Conservation (phyloP, 2,113 vertebrate species). For the Stomatorhinus ivindoensis region DNA sequence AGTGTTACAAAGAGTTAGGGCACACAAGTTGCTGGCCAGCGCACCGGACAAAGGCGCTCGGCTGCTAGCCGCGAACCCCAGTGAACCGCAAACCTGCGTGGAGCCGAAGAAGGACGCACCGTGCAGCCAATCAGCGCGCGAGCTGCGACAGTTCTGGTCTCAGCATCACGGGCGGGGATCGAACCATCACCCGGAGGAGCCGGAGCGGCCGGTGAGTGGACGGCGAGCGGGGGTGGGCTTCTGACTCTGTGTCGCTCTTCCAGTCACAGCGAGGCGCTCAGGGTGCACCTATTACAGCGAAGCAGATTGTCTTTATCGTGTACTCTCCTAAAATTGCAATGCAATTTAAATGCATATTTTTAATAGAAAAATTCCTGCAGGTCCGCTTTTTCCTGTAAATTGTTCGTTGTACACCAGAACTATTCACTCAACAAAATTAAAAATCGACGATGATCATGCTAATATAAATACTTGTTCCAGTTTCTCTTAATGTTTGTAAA, state of each 20-base stretch:
- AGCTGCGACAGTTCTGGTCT: background rate
- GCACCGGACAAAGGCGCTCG: conserved; percentile 1
- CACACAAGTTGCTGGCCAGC: background rate
- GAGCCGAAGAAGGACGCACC: background rate
- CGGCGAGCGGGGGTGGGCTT: conserved; percentile 9
- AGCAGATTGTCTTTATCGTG: background rate
- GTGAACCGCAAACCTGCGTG: background rate
- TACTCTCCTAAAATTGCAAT: background rate
- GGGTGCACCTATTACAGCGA: background rate
- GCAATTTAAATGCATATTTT: background rate
- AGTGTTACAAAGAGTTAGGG: background rate
- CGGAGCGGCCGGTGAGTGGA: conserved; percentile 10
- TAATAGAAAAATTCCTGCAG: background rate
- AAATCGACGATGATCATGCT: background rate
- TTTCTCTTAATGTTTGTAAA: background rate
- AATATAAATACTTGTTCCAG: background rate
- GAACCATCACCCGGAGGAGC: conserved; percentile 15
- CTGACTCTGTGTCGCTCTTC: background rate
- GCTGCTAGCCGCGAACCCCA: background rate
- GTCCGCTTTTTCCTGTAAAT: background rate
- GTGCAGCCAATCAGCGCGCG: conserved; percentile 19
- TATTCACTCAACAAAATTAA: background rate
- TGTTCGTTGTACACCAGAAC: background rate
- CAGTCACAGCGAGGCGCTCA: background rate
- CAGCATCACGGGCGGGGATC: conserved; percentile 17